These are phyloP conservation scores for Drosophila pandora DNA, from an alignment of 1,140 invertebrate species.

Conservation along the genomic window DNA sequence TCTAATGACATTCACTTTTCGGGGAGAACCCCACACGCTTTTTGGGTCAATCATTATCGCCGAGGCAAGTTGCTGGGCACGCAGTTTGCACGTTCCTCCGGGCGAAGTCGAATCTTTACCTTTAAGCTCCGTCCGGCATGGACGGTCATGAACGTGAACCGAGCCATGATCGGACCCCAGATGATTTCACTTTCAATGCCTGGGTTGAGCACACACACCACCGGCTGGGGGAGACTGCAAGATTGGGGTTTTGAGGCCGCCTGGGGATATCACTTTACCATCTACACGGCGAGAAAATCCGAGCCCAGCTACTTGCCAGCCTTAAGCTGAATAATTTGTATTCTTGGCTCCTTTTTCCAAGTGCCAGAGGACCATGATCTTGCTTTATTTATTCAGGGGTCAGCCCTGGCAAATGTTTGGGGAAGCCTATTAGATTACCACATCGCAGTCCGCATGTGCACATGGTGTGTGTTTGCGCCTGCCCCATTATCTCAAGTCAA, in stretches of 20 bases:
- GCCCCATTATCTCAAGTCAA: slow-evolving; percentile 77
- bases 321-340: not conserved
- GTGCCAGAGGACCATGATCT: slow-evolving; percentile 23
- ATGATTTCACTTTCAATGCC: slow-evolving; percentile 79
- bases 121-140: slow-evolving; percentile 58
- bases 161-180: slow-evolving; percentile 15
- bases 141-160: slow-evolving; percentile 40
- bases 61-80: slow-evolving; percentile 73
- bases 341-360: not conserved
- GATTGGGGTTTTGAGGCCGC: slow-evolving; percentile 66
- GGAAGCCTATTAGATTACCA: slow-evolving; percentile 66
- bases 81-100: slow-evolving; percentile 72
- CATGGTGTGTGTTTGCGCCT: slow-evolving; percentile 20
- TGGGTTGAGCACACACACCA: slow-evolving; percentile 36
- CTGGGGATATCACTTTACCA: slow-evolving; percentile 58
- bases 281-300: slow-evolving; percentile 13
- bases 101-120: slow-evolving; percentile 10
- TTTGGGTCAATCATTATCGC: slow-evolving; percentile 81
- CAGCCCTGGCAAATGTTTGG: slow-evolving; percentile 46
- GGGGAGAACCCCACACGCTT: slow-evolving; percentile 52
- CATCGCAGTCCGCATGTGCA: slow-evolving; percentile 27
- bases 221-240: not conserved
- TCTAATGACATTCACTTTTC: slow-evolving; percentile 81
- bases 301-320: not conserved
- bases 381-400: slow-evolving; percentile 40